Conservation (phyloP, 1,140 invertebrate species). For the Heliothis subflexa region DNA sequence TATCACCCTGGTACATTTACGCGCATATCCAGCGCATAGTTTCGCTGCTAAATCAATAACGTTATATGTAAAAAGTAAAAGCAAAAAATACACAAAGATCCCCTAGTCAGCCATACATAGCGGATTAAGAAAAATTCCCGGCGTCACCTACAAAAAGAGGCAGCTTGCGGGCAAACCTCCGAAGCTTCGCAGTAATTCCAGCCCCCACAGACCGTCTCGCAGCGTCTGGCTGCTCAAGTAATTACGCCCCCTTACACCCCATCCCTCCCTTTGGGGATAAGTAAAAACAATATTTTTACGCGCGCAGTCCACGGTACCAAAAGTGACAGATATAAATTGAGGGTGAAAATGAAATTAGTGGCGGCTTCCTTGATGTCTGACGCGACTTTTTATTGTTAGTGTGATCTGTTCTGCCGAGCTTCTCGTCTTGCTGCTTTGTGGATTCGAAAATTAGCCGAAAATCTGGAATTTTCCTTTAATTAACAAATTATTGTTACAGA, state of each 20-base stretch:
- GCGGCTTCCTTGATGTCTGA: conserved; percentile 59
- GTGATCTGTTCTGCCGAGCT: conserved; percentile 15
- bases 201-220: conserved; percentile 64
- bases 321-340: conserved; percentile 82
- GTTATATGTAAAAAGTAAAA: conserved; percentile 24
- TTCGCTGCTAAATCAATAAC: conserved; percentile 23
- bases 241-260: conserved; percentile 67
- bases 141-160: conserved; percentile 66
- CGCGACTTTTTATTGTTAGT: conserved; percentile 50
- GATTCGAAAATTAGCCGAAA: not conserved
- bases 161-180: conserved; percentile 58
- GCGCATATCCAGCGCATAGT: conserved; percentile 11
- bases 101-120: conserved; percentile 42
- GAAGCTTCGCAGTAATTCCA: conserved; percentile 62
- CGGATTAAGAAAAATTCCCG: conserved; percentile 69
- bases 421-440: not conserved
- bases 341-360: conserved; percentile 76
- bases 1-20: not conserved
- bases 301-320: conserved; percentile 71
- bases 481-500: too few species aligned
- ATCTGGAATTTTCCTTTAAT: too few species aligned
- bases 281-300: conserved; percentile 83
- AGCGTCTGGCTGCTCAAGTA: conserved; percentile 72
- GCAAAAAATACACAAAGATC: conserved; percentile 30
- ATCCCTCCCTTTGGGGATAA: conserved; percentile 67